Conservation (phyloP, 2,888 invertebrate genomes). For the Cheilosia vernalis region DNA sequence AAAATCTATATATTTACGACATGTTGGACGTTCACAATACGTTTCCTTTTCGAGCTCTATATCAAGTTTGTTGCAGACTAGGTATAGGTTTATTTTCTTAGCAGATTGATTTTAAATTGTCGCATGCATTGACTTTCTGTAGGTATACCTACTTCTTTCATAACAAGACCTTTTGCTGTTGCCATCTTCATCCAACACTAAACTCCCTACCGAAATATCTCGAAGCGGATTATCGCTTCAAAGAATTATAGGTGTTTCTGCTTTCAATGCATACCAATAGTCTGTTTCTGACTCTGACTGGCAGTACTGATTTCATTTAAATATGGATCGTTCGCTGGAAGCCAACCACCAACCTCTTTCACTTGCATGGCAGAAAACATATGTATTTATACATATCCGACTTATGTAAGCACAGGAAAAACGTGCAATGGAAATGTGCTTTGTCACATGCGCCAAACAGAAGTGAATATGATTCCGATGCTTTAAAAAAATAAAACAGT, state of each 20-base stretch:
- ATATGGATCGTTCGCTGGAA: not conserved
- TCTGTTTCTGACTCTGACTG: not conserved
- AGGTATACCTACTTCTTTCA: constrained; percentile 31
- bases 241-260: not conserved
- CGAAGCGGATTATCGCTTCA: not conserved
- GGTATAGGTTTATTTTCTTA: not conserved
- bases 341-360: not conserved
- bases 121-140: not conserved
- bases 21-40: no score
- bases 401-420: constrained; percentile 5
- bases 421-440: constrained; percentile 54
- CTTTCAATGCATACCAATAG: not conserved
- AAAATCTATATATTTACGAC: no score
- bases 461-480: not conserved
- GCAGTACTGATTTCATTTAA: constrained; percentile 9
- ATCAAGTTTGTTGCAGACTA: no score
- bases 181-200: constrained; percentile 3
- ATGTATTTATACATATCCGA: constrained; percentile 38
- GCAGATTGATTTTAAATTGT: not conserved
- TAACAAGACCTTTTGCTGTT: constrained; percentile 19
- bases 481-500: not conserved
- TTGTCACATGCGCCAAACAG: constrained; percentile 29
- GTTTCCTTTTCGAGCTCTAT: no score
- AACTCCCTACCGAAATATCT: constrained; percentile 34
- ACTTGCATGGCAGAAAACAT: not conserved